A percentile compares a stretch with the other conserved stretches of the same genome.
phyloP scores from a whole-genome alignment of 1,140 invertebrate genomes.

The Bilobella aurantiaca region DNA sequence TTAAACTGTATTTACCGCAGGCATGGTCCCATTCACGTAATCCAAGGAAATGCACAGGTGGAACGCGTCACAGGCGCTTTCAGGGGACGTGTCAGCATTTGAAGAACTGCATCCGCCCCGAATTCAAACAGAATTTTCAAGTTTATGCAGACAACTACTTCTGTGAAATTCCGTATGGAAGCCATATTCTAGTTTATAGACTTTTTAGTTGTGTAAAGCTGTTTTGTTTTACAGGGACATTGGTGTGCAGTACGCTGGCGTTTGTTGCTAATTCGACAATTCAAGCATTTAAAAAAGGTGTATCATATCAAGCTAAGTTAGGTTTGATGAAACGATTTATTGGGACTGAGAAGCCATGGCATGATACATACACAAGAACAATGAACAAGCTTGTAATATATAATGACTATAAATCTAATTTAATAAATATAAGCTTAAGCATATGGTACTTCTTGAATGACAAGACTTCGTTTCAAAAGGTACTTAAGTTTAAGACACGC shows the following conservation, averaged over 20 bases:
- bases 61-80: neutral
- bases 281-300: too few species aligned
- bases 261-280: neutral
- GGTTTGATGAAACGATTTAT: too few species aligned
- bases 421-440: too few species aligned
- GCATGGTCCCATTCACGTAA: neutral
- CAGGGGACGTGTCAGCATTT: conserved; percentile 7
- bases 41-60: neutral
- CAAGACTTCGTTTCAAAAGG: too few species aligned
- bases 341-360: too few species aligned
- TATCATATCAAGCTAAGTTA: too few species aligned
- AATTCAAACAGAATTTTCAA: neutral
- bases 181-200: neutral
- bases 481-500: too few species aligned
- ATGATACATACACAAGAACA: too few species aligned
- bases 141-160: conserved; percentile 4
- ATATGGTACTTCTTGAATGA: too few species aligned
- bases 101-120: neutral
- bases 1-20: neutral
- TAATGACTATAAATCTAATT: too few species aligned
- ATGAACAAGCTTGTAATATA: too few species aligned
- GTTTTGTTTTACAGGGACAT: neutral
- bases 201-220: neutral
- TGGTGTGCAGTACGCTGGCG: neutral
- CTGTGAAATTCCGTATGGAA: neutral